phyloP scores from a whole-genome alignment of 2,113 vertebrate genomes.

The Cryptoleucopteryx plumbea region DNA sequence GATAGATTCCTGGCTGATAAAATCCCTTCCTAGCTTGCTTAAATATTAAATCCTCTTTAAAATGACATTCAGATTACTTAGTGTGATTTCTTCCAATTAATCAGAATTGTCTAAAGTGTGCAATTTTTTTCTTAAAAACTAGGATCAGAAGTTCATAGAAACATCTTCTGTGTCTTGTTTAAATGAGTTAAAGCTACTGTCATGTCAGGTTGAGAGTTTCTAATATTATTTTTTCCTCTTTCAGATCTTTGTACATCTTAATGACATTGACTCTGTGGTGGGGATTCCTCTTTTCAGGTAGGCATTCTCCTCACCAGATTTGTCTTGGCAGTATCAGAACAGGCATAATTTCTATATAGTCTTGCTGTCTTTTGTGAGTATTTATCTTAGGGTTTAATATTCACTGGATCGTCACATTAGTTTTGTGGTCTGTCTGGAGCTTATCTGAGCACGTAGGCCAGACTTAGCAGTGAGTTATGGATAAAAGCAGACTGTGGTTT shows the following conservation, averaged over 20 bases:
- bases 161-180: background rate
- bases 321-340: background rate
- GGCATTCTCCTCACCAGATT: background rate
- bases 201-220: background rate
- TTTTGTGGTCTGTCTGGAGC: too few relatives aligned
- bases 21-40: background rate
- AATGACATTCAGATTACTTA: background rate
- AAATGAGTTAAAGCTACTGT: background rate
- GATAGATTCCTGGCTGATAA: background rate
- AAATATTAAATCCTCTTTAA: background rate
- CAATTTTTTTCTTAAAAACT: background rate
- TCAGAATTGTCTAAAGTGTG: background rate
- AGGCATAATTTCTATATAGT: background rate
- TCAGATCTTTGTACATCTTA: conserved; percentile 86
- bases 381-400: too few relatives aligned
- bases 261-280: conserved; percentile 80
- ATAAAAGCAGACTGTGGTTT: too few relatives aligned
- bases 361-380: background rate
- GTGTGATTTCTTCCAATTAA: background rate
- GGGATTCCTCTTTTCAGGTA: conserved; percentile 91
- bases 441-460: too few relatives aligned
- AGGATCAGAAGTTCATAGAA: background rate
- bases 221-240: background rate
- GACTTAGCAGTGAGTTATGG: too few relatives aligned
- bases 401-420: too few relatives aligned